Evolutionary conservation across 1,140 invertebrate species (phyloP), one percentile per base, ranked within the genome.

Genomic region (Anadara kagoshimensis): DNA sequence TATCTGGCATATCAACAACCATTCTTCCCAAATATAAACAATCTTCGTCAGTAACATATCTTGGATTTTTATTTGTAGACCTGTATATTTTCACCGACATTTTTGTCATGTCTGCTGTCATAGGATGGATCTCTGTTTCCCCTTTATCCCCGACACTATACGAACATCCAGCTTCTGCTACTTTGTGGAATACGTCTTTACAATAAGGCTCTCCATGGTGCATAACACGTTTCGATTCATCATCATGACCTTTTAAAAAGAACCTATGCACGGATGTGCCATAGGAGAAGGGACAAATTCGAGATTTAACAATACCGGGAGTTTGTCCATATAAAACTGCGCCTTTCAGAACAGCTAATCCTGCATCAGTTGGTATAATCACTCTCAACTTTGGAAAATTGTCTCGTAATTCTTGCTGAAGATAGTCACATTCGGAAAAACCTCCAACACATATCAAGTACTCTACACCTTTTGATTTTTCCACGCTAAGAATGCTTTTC

Each of bases 81-180:
- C 89, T 89, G 78, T 92, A 93, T 73, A 92, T 89, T 72, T 91
- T 88, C 16, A 93, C 87, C 26, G 92, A 88, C 73, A 90, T 91
- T 24, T 85, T 85, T 20, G 78, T 87, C 85, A 92, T 91, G 36
- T 85, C 85, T 22, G 83, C 61, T 5, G 68, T 53, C 16, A 77
- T 90, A 90, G 83, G 29, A 36, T 36, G 29, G 91, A 92, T 26
- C 90, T 89, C 73, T 16, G 71, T 51, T 49, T 63, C 29, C 14
- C 43, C 57, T 51, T 44, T 62, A 14, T 70, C 56, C 0, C 59
- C 49, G 1, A 44, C n/a, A 4, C 53, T 41, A n/a, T 75, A 71
- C 14, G 73, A 90, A 89, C 82, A 91, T 92, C 49, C 47, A 91
- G 76, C 10, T 89, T n/a, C 78, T 7, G 91, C 91, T 75, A 92